A percentile compares a stretch with the other conserved stretches of the same genome.
Conservation (phyloP, 1,140 invertebrate species). For the Lasioglossum baleicum region DNA sequence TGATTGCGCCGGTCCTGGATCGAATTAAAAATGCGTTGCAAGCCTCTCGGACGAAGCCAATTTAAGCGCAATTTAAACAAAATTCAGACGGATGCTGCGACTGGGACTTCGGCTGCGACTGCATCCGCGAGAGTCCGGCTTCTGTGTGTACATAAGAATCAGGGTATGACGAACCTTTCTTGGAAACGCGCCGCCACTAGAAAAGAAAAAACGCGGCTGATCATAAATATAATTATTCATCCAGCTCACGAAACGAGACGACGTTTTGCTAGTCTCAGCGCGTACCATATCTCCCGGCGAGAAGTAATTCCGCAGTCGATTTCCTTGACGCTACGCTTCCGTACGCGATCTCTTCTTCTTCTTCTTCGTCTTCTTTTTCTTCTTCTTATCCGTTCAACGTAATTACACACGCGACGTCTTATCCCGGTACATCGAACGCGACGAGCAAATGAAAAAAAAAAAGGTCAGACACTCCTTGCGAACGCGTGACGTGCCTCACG, state of each 20-base stretch:
- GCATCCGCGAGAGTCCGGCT: not conserved
- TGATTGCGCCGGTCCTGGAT: not conserved
- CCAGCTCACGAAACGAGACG: not conserved
- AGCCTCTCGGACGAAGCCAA: too few relatives aligned
- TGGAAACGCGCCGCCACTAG: not conserved
- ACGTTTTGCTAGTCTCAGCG: not conserved
- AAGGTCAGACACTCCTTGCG: not conserved
- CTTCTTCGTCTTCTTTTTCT: too few relatives aligned
- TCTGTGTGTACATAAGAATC: not conserved
- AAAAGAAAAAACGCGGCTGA: not conserved
- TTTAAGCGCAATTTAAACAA: not conserved
- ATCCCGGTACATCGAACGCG: too few relatives aligned
- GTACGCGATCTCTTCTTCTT: not conserved
- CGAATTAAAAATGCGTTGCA: not conserved
- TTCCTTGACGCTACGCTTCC: conserved; percentile 20
- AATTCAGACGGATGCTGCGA: not conserved
- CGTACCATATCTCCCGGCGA: not conserved
- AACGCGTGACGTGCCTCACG: not conserved
- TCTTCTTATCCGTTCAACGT: too few relatives aligned
- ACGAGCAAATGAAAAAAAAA: not conserved
- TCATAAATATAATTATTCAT: conserved; percentile 7
- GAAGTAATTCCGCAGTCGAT: conserved; percentile 2
- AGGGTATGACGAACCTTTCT: not conserved
- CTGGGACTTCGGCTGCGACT: too few relatives aligned
- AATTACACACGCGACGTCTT: not conserved